Conservation (phyloP, 53 echinoderm and acorn worm genomes). For the Zoroaster sp. region DNA sequence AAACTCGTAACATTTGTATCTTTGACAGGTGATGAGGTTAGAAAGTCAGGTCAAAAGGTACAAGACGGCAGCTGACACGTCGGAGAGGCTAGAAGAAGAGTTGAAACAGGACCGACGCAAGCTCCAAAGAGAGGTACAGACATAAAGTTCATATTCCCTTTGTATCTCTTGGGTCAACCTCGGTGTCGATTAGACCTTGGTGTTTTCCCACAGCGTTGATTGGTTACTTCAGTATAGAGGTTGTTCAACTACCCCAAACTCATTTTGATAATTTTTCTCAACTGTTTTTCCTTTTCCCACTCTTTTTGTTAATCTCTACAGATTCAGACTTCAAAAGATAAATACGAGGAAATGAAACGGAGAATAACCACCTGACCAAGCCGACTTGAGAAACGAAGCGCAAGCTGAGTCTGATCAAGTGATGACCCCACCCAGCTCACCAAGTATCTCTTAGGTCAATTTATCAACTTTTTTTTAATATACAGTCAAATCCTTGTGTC, state of each 20-base stretch:
- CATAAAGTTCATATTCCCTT: no score
- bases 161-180: no score
- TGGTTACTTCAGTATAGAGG: no score
- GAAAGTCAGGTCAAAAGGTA: constrained; percentile 95
- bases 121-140: constrained; percentile 86
- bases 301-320: constrained; percentile 52
- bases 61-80: constrained; percentile 72
- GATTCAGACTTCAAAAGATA: constrained; percentile 75
- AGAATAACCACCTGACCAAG: constrained; percentile 82
- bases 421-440: background rate
- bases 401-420: constrained; percentile 46
- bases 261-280: no score
- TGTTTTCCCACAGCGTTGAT: no score
- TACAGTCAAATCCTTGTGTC: background rate
- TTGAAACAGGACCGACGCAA: constrained; percentile 89
- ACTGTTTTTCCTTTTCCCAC: background rate
- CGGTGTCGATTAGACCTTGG: no score
- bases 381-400: constrained; percentile 85
- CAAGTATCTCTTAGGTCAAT: background rate
- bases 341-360: constrained; percentile 86
- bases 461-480: background rate
- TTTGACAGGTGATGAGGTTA: constrained; percentile 71
- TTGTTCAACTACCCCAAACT: no score
- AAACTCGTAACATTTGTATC: no score
- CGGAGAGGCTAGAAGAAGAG: constrained; percentile 88